Evolutionary conservation across 2,797 vertebrate species (phyloP).

Genomic region (Darevskia nairensis): DNA sequence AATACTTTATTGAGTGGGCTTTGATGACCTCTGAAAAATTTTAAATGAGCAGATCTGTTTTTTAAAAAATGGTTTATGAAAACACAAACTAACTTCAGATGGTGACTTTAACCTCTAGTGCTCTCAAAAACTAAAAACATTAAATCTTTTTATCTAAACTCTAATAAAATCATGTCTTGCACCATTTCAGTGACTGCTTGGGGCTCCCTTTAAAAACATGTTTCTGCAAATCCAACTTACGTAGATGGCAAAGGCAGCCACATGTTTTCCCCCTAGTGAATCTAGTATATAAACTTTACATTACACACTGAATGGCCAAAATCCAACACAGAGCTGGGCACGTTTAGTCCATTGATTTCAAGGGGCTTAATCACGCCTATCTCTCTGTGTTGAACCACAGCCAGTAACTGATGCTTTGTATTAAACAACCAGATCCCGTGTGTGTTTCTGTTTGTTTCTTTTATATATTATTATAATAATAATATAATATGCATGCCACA

Average conservation of each 20-base stretch:
- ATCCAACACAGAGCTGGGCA: conserved; percentile 5
- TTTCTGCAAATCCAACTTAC: conserved; percentile 63
- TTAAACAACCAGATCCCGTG: conserved; percentile 10
- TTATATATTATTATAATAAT: background rate
- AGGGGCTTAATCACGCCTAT: background rate
- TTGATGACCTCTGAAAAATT: conserved; percentile 73
- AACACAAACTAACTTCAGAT: conserved; percentile 82
- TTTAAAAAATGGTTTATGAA: conserved; percentile 48
- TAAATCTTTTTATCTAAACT: conserved; percentile 77
- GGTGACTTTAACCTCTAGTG: conserved; percentile 77
- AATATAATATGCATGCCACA: background rate
- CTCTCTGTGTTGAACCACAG: background rate
- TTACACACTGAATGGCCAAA: conserved; percentile 25
- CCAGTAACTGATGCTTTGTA: conserved; percentile 31
- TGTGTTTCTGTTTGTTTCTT: background rate
- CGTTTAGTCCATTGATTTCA: conserved; percentile 29
- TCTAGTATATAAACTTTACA: conserved; percentile 41
- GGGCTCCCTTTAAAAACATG: conserved; percentile 65
- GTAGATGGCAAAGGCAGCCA: background rate
- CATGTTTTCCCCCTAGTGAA: conserved; percentile 4
- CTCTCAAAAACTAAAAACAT: conserved; percentile 66
- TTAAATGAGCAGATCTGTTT: conserved; percentile 72
- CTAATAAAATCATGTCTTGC: conserved; percentile 77
- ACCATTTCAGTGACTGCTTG: conserved; percentile 70
- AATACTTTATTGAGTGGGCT: conserved; percentile 78